Percentiles rank a stretch among this genome's conserved stretches.
Evolutionary conservation across 2,113 vertebrate species (phyloP).

Genomic region (Pseudorhombus dupliciocellatus): DNA sequence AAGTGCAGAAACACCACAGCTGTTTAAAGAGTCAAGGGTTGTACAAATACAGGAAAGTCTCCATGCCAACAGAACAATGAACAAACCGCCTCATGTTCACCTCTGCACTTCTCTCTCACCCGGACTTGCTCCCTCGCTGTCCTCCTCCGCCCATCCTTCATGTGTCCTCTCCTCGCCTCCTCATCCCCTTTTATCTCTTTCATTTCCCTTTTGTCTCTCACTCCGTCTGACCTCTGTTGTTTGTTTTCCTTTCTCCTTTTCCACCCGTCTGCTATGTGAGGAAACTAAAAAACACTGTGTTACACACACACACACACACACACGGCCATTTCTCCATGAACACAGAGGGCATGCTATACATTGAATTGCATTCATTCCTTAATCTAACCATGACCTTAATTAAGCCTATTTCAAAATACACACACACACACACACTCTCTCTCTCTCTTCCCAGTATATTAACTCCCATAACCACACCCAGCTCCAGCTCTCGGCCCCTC

Average conservation of each 20-base stretch:
- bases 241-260: neutral
- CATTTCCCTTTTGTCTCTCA: conserved; percentile 53
- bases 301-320: conserved; percentile 20
- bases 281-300: conserved; percentile 44
- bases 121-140: neutral
- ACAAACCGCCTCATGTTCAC: neutral
- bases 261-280: conserved; percentile 15
- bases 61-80: neutral
- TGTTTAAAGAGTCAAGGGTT: neutral
- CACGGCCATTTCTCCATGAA: neutral
- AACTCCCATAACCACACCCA: conserved; percentile 72
- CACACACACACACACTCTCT: neutral
- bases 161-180: conserved; percentile 13
- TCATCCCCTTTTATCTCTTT: conserved; percentile 54
- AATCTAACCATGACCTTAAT: neutral
- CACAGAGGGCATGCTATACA: no score
- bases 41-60: neutral
- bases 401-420: neutral
- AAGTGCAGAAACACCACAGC: neutral
- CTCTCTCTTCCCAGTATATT: conserved; percentile 14
- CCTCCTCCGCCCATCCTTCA: conserved; percentile 4
- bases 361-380: neutral
- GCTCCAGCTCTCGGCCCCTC: conserved; percentile 47
- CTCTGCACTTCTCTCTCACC: neutral
- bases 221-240: conserved; percentile 22